phyloP scores from a whole-genome alignment of 1,140 invertebrate species.

The Drosophila mayri region DNA sequence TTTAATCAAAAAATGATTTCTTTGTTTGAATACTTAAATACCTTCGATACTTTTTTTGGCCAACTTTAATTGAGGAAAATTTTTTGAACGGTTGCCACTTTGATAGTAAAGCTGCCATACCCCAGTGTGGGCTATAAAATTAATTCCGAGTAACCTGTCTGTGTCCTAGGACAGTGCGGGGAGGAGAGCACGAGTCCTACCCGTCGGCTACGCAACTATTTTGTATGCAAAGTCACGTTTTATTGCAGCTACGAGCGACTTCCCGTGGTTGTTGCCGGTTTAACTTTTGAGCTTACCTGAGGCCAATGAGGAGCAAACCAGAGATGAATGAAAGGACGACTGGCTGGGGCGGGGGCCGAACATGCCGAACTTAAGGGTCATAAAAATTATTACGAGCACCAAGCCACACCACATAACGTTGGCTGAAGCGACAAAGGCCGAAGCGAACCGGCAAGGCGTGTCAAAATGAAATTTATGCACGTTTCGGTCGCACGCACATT shows the following conservation, averaged over 20 bases:
- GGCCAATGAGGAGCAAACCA: conserved; percentile 38
- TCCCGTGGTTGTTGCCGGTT: conserved; percentile 46
- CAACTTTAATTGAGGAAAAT: conserved; percentile 2
- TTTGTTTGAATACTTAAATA: neutral
- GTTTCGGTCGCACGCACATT: conserved; percentile 66
- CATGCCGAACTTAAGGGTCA: conserved; percentile 74
- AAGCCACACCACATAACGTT: conserved; percentile 57
- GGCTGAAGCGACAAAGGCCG: conserved; percentile 3
- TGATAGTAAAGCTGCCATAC: conserved; percentile 36
- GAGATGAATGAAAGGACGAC: conserved; percentile 22
- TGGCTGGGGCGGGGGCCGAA: conserved; percentile 10
- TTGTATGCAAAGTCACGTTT: conserved; percentile 82
- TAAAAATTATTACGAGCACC: conserved; percentile 77
- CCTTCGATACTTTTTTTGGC: neutral
- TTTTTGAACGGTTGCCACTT: neutral
- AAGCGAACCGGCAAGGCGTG: conserved; percentile 31
- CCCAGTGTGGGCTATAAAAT: conserved; percentile 51
- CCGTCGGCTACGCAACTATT: conserved; percentile 71
- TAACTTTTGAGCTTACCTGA: conserved; percentile 78
- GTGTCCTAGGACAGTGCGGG: conserved; percentile 5
- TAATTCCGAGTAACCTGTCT: conserved; percentile 70
- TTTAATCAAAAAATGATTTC: neutral
- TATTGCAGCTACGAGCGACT: conserved; percentile 76
- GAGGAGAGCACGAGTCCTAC: conserved; percentile 2
- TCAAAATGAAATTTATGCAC: conserved; percentile 78